Base-by-base conservation (phyloP, 2,888 invertebrate species). In the Mimumesa dahlbomi region DNA sequence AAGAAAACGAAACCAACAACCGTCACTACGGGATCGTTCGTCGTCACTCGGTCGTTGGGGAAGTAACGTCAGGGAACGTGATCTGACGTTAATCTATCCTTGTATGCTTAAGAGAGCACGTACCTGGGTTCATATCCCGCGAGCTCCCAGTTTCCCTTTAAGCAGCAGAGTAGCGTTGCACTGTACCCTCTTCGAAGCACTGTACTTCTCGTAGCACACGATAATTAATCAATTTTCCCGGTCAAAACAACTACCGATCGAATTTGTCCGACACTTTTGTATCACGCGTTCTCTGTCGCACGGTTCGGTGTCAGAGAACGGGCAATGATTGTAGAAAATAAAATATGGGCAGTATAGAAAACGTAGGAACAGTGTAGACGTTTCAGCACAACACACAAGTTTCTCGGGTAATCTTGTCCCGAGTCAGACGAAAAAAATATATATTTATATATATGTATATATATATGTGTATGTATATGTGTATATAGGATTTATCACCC, bases 61-160 rank as follows among this genome's bases (percentile, higher is more conserved):
- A n/a, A n/a, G n/a, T n/a, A n/a, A n/a, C n/a, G n/a, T n/a, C n/a
- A n/a, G n/a, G n/a, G n/a, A n/a, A n/a, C 18, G 52, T n/a, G 34
- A 11, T 11, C n/a, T 34, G 2, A 19, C n/a, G 14, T n/a, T 1
- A 25, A 53, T 45, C 45, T 52, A 38, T 38, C 22, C 52, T 22
- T 13, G 13, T 16, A 21, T 7, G 31, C 21, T 11, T 4, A n/a
- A 34, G n/a, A 34, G 16, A 40, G 2, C 81, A 87, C 87, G 75
- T 85, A 88, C 88, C 88, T 88, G 88, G 86, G 87, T 84, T 86
- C 88, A 88, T 88, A 88, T 88, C 88, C 88, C 83, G 85, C 69
- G 70, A 71, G 80, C 82, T 85, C 82, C 83, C 86, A 82, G 84
- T 83, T 85, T 86, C 72, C 77, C 75, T 77, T 66, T 62, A 43